phyloP scores from a whole-genome alignment of 2,797 vertebrate species.

The Lophotriccus pileatus region DNA sequence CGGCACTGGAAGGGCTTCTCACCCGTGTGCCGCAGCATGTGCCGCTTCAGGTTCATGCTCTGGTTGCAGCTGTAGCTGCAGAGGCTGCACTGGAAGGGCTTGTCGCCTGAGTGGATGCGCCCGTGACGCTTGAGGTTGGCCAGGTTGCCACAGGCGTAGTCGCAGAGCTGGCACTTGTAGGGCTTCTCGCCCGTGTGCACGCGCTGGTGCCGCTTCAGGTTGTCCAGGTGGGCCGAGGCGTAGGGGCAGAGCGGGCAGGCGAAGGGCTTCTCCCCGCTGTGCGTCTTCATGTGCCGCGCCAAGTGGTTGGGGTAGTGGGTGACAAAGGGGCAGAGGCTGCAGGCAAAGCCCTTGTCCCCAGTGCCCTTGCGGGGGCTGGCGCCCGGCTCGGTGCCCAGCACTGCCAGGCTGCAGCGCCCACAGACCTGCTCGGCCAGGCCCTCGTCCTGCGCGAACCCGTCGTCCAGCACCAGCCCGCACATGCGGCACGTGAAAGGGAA shows the following conservation, averaged over 20 bases:
- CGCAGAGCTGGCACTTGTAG: slow-evolving; percentile 89
- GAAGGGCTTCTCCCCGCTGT: slow-evolving; percentile 92
- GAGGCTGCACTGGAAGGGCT: slow-evolving; percentile 92
- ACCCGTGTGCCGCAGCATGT: slow-evolving; percentile 93
- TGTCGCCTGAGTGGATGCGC: slow-evolving; percentile 94
- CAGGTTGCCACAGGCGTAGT: slow-evolving; percentile 94
- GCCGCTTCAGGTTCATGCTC: slow-evolving; percentile 98
- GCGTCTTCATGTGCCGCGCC: slow-evolving; percentile 91
- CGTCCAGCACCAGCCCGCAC: slow-evolving; percentile 90
- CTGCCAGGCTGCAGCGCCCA: slow-evolving; percentile 81
- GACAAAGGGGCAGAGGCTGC: slow-evolving; percentile 87
- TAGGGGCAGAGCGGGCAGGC: slow-evolving; percentile 89
- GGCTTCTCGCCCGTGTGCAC: slow-evolving; percentile 96
- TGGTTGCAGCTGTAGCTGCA: slow-evolving; percentile 97
- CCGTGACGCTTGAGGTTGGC: slow-evolving; percentile 95
- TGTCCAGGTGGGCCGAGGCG: slow-evolving; percentile 92
- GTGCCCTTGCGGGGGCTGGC: slow-evolving; percentile 73
- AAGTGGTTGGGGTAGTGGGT: slow-evolving; percentile 94
- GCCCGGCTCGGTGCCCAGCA: slow-evolving; percentile 78
- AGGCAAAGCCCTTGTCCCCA: slow-evolving; percentile 84
- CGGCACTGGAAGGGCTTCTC: slow-evolving; percentile 92
- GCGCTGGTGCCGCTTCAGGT: slow-evolving; percentile 92
- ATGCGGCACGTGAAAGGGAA: slow-evolving; percentile 89
- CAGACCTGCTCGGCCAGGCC: slow-evolving; percentile 84
- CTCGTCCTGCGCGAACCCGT: slow-evolving; percentile 78